Base-by-base conservation (phyloP, 2,888 invertebrate genomes). In the Atherix ibis region DNA sequence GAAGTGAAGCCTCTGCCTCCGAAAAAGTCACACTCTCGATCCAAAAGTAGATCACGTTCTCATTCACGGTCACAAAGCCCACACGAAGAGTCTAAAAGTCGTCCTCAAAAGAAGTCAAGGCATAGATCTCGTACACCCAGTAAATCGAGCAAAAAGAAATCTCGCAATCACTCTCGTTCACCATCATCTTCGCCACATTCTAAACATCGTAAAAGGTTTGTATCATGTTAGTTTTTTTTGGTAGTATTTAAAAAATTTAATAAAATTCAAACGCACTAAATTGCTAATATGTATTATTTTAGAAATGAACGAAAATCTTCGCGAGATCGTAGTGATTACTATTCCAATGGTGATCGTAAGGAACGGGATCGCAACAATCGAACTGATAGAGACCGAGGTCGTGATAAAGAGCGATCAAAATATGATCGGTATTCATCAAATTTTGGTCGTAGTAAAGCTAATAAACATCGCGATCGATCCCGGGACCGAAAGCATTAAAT, bases 201-300 rank as follows among this genome's bases (percentile, higher is more conserved):
- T 35, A 59, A 62, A 36, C 56, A 56, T 35, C 50, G 57, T n/a
- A 61, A 58, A 40, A 48, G 59, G 56, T 58, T n/a, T n/a, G n/a
- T n/a, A n/a, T n/a, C n/a, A n/a, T n/a, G n/a, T n/a, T n/a, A n/a
- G n/a, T n/a, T n/a, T n/a, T n/a, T n/a, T n/a, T n/a, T n/a, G n/a
- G n/a, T n/a, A n/a, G n/a, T n/a, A n/a, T n/a, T n/a, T n/a, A n/a
- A n/a, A n/a, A n/a, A n/a, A n/a, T n/a, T n/a, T n/a, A n/a, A n/a
- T n/a, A n/a, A n/a, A n/a, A n/a, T n/a, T n/a, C n/a, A n/a, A n/a
- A n/a, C n/a, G n/a, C n/a, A n/a, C n/a, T n/a, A n/a, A n/a, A n/a
- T n/a, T n/a, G n/a, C n/a, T n/a, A n/a, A n/a, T n/a, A n/a, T n/a
- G n/a, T n/a, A n/a, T 25, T 13, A 30, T 29, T 17, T 18, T 22